Conservation (phyloP, 2,888 invertebrate species). For the Athalia circularis region DNA sequence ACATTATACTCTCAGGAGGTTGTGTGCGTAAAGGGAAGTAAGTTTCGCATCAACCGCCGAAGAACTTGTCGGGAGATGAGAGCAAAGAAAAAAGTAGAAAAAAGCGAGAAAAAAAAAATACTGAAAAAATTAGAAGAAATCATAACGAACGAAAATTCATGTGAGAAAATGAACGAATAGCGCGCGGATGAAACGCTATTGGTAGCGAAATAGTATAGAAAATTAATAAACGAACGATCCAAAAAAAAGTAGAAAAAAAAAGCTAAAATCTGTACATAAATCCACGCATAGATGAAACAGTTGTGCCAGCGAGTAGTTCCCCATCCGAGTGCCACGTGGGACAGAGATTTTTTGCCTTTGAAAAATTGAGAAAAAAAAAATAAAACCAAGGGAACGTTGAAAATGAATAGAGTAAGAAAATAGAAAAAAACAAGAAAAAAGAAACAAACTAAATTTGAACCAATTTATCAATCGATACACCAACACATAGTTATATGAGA, state of each 20-base stretch:
- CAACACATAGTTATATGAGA: background rate
- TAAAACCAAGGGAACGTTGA: background rate
- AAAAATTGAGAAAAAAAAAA: background rate
- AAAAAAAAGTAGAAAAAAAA: background rate
- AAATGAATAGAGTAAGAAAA: background rate
- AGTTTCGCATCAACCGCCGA: slow-evolving; percentile 7
- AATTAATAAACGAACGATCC: slow-evolving; percentile 10
- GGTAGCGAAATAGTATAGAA: background rate
- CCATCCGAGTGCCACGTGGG: slow-evolving; percentile 34
- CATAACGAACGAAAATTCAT: background rate
- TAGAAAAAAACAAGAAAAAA: background rate
- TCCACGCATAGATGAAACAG: background rate
- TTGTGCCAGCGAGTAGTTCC: slow-evolving; percentile 13
- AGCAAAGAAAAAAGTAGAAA: background rate
- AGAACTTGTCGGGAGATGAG: background rate
- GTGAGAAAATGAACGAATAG: too few species aligned
- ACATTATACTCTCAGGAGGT: background rate
- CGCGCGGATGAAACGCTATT: too few species aligned
- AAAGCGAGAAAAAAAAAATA: background rate
- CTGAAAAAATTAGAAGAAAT: background rate
- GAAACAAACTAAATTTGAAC: background rate
- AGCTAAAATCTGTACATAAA: slow-evolving; percentile 11
- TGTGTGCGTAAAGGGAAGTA: slow-evolving; percentile 1
- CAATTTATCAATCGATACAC: too few species aligned
- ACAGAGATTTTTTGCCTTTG: background rate